Evolutionary conservation across 2,113 vertebrate genomes (phyloP).

Genomic region (Rhinolophus ferrumequinum): DNA sequence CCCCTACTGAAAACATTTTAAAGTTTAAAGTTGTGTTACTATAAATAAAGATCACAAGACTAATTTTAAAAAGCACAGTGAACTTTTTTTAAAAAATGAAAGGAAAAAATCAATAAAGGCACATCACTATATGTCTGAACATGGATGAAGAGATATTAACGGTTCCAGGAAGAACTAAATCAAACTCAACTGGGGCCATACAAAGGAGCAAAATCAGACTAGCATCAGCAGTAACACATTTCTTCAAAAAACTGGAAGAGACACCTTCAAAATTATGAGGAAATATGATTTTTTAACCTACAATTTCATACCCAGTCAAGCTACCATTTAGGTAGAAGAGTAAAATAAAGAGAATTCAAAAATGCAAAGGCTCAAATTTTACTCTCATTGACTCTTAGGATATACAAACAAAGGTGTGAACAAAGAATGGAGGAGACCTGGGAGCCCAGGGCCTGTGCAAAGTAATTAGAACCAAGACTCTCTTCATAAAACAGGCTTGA

Average conservation of each 20-base stretch:
- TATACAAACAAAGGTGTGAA: not conserved
- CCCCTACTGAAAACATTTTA: too few relatives aligned
- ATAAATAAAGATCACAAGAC: not conserved
- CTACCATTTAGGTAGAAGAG: not conserved
- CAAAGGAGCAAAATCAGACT: not conserved
- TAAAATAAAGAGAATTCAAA: slow-evolving; percentile 25
- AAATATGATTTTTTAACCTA: not conserved
- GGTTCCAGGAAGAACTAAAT: not conserved
- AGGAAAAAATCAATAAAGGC: not conserved
- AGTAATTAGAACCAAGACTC: not conserved
- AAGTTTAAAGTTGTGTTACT: not conserved
- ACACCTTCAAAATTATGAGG: not conserved
- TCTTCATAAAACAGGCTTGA: not conserved
- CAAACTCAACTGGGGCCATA: not conserved
- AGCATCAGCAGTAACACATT: not conserved
- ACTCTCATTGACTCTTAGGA: not conserved
- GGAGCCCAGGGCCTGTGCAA: not conserved
- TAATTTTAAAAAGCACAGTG: not conserved
- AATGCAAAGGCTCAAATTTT: not conserved
- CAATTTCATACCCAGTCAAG: not conserved
- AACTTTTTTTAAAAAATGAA: not conserved
- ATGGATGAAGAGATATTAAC: not conserved
- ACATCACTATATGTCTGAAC: not conserved
- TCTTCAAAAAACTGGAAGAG: not conserved
- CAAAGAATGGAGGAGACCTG: not conserved